Conservation (phyloP, 2,888 invertebrate species). For the Eugnorisma glareosa region DNA sequence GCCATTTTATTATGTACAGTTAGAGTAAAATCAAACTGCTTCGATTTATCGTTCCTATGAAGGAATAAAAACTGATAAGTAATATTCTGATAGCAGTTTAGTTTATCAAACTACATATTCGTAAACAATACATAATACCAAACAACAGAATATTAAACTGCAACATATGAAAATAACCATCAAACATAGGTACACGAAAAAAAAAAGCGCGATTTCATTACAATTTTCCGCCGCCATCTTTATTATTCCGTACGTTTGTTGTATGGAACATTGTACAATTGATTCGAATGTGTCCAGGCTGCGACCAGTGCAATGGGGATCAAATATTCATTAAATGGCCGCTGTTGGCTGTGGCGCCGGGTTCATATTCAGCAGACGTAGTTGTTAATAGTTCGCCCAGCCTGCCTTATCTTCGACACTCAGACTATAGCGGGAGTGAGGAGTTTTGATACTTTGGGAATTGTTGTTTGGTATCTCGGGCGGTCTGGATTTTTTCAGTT, state of each 20-base stretch:
- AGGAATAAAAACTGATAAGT: neutral
- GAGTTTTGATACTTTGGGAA: constrained; percentile 74
- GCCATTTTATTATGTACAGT: neutral
- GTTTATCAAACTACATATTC: neutral
- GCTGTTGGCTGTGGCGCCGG: constrained; percentile 73
- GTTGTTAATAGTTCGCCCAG: constrained; percentile 85
- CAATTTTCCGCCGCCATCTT: constrained; percentile 51
- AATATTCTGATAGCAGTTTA: neutral
- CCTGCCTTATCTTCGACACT: constrained; percentile 84
- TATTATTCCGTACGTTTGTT: constrained; percentile 63
- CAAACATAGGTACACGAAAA: neutral
- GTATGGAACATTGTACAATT: constrained; percentile 73
- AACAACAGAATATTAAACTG: neutral
- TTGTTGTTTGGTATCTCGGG: neutral
- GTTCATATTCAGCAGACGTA: constrained; percentile 85
- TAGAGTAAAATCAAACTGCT: neutral
- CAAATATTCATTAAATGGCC: constrained; percentile 87
- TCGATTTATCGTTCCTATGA: neutral
- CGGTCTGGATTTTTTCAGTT: neutral
- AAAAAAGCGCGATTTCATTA: constrained; percentile 17
- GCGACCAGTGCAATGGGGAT: constrained; percentile 78
- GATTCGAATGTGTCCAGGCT: constrained; percentile 79
- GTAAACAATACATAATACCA: neutral
- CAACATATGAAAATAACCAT: neutral
- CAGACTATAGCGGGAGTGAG: constrained; percentile 75